These are phyloP conservation scores for Harpalus rufipes DNA, from an alignment of 2,888 invertebrate species.

Conservation along the genomic window DNA sequence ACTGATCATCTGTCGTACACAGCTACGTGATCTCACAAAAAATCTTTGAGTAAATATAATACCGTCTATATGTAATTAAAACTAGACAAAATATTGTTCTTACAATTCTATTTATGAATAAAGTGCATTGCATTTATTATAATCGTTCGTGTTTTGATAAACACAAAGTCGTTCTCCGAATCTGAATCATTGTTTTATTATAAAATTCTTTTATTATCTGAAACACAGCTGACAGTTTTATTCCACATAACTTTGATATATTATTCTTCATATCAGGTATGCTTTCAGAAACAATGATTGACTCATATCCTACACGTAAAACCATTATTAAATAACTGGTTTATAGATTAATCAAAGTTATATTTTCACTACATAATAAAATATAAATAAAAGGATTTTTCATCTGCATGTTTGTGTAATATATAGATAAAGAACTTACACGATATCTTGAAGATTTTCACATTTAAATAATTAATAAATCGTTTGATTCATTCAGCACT, in stretches of 20 bases:
- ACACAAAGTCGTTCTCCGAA: neutral
- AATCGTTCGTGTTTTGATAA: neutral
- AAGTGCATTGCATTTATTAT: neutral
- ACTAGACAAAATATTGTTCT: neutral
- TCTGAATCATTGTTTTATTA: slow-evolving; percentile 21
- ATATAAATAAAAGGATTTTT: neutral
- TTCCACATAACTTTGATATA: slow-evolving; percentile 32
- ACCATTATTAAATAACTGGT: slow-evolving; percentile 18
- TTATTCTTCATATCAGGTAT: slow-evolving; percentile 28
- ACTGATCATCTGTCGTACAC: too few relatives aligned
- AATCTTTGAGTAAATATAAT: neutral
- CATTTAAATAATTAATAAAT: neutral
- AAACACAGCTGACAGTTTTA: slow-evolving; percentile 17
- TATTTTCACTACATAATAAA: neutral
- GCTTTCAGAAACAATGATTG: slow-evolving; percentile 27
- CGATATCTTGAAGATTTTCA: neutral
- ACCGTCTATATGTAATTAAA: neutral
- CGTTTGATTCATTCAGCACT: neutral
- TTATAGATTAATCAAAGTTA: slow-evolving; percentile 6
- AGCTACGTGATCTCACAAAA: too few relatives aligned
- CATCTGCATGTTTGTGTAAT: too few relatives aligned
- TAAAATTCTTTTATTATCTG: slow-evolving; percentile 22
- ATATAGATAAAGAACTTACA: neutral
- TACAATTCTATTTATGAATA: neutral
- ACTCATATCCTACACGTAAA: slow-evolving; percentile 12